Evolutionary conservation across 2,797 vertebrate genomes (phyloP).

Genomic region (Pachyuromys duprasi): DNA sequence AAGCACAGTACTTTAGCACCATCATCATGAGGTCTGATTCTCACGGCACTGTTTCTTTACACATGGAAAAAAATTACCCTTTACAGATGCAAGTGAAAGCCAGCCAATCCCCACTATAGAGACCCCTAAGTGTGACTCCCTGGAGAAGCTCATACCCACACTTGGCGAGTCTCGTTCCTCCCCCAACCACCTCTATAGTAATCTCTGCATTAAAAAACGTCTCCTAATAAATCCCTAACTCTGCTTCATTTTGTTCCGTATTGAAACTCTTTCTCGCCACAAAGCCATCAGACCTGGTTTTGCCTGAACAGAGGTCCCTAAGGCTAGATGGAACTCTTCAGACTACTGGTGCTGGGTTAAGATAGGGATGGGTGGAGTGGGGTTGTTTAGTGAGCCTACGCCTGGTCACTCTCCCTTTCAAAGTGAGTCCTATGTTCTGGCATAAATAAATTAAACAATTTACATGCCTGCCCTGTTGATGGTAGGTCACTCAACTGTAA

Average conservation of each 20-base stretch:
- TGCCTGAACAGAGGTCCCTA: neutral
- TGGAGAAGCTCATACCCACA: neutral
- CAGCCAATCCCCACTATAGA: neutral
- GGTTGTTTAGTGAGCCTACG: neutral
- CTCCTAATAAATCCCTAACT: neutral
- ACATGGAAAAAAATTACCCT: neutral
- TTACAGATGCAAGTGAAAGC: neutral
- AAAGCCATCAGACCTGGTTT: neutral
- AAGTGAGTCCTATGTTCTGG: neutral
- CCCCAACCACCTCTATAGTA: neutral
- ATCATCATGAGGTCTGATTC: neutral
- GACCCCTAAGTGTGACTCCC: neutral
- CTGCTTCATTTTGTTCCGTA: neutral
- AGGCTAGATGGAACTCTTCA: neutral
- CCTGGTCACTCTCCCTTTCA: neutral
- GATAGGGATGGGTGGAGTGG: no score
- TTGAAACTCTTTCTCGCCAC: neutral
- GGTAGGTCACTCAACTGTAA: neutral
- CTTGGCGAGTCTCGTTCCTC: neutral
- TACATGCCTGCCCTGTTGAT: neutral
- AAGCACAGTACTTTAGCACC: neutral
- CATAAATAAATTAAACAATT: constrained; percentile 37
- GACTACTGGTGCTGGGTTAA: neutral
- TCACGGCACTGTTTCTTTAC: neutral
- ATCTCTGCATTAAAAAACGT: neutral